These are phyloP conservation scores for Podarcis siculus DNA, from an alignment of 2,797 vertebrate genomes.

Conservation along the genomic window DNA sequence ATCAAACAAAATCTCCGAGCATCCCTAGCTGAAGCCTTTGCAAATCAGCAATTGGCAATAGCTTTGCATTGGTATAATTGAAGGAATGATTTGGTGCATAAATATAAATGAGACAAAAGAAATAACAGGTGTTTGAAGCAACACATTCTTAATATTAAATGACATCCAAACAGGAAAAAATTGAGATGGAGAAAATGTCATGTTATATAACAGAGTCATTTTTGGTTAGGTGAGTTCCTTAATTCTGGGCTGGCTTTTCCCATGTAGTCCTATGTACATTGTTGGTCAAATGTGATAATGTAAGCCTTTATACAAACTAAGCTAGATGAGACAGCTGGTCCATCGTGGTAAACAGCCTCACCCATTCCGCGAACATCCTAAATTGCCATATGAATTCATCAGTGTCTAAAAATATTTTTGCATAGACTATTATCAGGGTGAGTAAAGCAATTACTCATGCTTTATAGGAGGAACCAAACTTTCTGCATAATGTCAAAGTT, in stretches of 20 bases:
- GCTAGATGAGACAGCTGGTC: not conserved
- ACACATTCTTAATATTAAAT: conserved; percentile 6
- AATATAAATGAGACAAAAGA: not conserved
- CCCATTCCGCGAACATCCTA: conserved; percentile 1
- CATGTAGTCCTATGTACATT: fast-evolving
- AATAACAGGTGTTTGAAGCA: not conserved
- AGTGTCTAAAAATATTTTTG: conserved; percentile 64
- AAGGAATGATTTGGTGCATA: not conserved
- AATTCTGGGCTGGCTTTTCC: conserved; percentile 6
- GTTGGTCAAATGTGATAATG: not conserved
- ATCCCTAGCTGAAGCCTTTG: not conserved
- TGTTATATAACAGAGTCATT: conserved; percentile 30
- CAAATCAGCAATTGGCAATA: conserved; percentile 3
- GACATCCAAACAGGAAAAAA: fast-evolving
- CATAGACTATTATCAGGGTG: conserved; percentile 40
- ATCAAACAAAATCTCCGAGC: no score
- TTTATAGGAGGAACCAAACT: conserved; percentile 51
- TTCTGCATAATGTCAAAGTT: conserved; percentile 62
- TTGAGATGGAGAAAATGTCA: not conserved
- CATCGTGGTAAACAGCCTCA: not conserved
- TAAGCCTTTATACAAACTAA: not conserved
- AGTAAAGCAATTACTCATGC: conserved; percentile 36
- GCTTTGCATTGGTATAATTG: not conserved
- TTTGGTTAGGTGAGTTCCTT: conserved; percentile 13
- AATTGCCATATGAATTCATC: conserved; percentile 49